Conservation (phyloP, 2,797 vertebrate genomes). For the Sebastes nivosus region DNA sequence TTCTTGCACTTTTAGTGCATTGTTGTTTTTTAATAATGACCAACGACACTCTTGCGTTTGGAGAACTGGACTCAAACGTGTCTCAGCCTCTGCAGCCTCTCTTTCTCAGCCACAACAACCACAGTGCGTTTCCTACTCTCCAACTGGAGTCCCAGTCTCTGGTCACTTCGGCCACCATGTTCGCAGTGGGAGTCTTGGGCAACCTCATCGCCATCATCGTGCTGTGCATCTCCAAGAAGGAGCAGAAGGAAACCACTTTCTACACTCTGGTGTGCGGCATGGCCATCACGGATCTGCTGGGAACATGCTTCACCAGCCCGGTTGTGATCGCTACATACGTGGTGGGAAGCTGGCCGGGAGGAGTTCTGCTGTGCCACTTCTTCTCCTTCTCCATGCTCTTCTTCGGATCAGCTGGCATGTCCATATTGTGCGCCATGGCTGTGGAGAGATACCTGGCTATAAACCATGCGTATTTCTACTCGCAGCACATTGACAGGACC, state of each 20-base stretch:
- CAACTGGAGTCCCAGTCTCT: slow-evolving; percentile 78
- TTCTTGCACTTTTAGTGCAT: neutral
- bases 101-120: slow-evolving; percentile 56
- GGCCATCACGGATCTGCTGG: slow-evolving; percentile 86
- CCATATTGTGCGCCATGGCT: slow-evolving; percentile 86
- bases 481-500: slow-evolving; percentile 79
- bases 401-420: slow-evolving; percentile 86
- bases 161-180: slow-evolving; percentile 84
- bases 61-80: slow-evolving; percentile 60
- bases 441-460: slow-evolving; percentile 87
- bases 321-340: slow-evolving; percentile 86
- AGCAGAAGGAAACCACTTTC: slow-evolving; percentile 87
- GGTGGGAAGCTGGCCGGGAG: slow-evolving; percentile 81
- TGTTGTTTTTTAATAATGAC: slow-evolving; percentile 48
- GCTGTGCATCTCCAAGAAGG: slow-evolving; percentile 83
- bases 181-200: slow-evolving; percentile 83
- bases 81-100: slow-evolving; percentile 58
- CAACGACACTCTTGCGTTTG: slow-evolving; percentile 65
- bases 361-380: slow-evolving; percentile 83
- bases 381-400: slow-evolving; percentile 89
- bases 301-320: slow-evolving; percentile 87
- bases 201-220: slow-evolving; percentile 86
- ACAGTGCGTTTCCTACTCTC: slow-evolving; percentile 60
- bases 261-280: slow-evolving; percentile 86
- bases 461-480: slow-evolving; percentile 86